phyloP scores from a whole-genome alignment of 2,797 vertebrate species.

The Apogon hyalosoma region DNA sequence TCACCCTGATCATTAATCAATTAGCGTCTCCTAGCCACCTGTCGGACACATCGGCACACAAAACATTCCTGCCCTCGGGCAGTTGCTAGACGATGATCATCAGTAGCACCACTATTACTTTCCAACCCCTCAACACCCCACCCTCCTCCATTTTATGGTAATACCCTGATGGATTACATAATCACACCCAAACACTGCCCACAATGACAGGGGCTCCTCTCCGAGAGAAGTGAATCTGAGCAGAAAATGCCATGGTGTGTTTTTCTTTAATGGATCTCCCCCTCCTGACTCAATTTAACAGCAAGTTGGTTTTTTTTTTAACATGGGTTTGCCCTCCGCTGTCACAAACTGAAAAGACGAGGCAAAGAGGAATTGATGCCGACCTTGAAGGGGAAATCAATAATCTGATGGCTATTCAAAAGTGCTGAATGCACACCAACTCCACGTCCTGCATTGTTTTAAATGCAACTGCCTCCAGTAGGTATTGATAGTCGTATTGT shows the following conservation, averaged over 20 bases:
- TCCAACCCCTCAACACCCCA: constrained; percentile 41
- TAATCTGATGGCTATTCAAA: constrained; percentile 73
- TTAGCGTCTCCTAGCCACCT: constrained; percentile 85
- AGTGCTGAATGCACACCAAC: constrained; percentile 75
- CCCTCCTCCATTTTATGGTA: constrained; percentile 49
- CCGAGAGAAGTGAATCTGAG: constrained; percentile 39
- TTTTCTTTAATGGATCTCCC: constrained; percentile 33
- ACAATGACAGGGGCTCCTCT: constrained; percentile 35
- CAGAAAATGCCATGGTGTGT: constrained; percentile 28
- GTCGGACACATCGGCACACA: constrained; percentile 78
- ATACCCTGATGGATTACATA: constrained; percentile 79
- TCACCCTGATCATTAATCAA: constrained; percentile 87
- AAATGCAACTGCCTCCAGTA: constrained; percentile 63
- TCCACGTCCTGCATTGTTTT: constrained; percentile 62
- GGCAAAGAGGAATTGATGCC: constrained; percentile 62
- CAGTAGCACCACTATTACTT: constrained; percentile 64
- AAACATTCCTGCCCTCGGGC: constrained; percentile 80
- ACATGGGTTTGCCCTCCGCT: constrained; percentile 43
- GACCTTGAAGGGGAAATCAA: constrained; percentile 74
- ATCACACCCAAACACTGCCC: constrained; percentile 69
- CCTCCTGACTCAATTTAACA: constrained; percentile 31
- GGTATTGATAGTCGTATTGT: constrained; percentile 68
- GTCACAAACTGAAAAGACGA: constrained; percentile 55
- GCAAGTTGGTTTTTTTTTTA: constrained; percentile 36
- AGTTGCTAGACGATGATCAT: constrained; percentile 80